Evolutionary conservation across 1,140 invertebrate species (phyloP).

Genomic region (Anastrepha ludens): DNA sequence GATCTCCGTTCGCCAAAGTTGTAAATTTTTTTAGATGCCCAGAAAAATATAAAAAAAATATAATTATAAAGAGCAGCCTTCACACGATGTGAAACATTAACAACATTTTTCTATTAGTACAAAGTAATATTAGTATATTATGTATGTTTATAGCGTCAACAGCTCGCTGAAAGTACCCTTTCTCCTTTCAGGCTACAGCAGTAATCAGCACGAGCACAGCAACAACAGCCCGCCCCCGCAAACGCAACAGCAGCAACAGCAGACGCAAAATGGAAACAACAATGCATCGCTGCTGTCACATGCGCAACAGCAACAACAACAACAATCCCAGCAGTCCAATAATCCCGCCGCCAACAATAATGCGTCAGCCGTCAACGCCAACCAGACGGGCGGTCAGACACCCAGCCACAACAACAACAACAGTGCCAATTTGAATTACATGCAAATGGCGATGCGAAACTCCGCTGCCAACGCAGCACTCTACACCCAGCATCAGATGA

Average conservation of each 20-base stretch:
- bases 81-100: too few species aligned
- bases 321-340: slow-evolving; percentile 49
- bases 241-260: slow-evolving; percentile 46
- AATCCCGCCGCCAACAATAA: slow-evolving; percentile 45
- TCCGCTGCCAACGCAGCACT: slow-evolving; percentile 63
- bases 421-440: slow-evolving; percentile 67
- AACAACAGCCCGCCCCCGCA: slow-evolving; percentile 60
- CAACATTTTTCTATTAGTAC: too few species aligned
- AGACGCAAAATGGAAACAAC: slow-evolving; percentile 33
- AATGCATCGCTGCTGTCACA: slow-evolving; percentile 55
- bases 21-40: too few species aligned
- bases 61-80: too few species aligned
- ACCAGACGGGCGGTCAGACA: slow-evolving; percentile 53
- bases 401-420: slow-evolving; percentile 66
- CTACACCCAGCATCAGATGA: slow-evolving; percentile 69
- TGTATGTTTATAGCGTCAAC: too few species aligned
- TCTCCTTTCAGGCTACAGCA: slow-evolving; percentile 59
- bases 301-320: slow-evolving; percentile 58
- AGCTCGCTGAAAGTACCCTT: neutral
- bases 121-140: too few species aligned
- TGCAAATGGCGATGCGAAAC: slow-evolving; percentile 63
- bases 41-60: too few species aligned
- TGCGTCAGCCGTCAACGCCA: slow-evolving; percentile 36
- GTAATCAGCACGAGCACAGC: slow-evolving; percentile 60
- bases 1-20: too few species aligned